A percentile compares a stretch with the other conserved stretches of the same genome.
phyloP scores from a whole-genome alignment of 2,113 vertebrate genomes.

The Rhineura floridana region DNA sequence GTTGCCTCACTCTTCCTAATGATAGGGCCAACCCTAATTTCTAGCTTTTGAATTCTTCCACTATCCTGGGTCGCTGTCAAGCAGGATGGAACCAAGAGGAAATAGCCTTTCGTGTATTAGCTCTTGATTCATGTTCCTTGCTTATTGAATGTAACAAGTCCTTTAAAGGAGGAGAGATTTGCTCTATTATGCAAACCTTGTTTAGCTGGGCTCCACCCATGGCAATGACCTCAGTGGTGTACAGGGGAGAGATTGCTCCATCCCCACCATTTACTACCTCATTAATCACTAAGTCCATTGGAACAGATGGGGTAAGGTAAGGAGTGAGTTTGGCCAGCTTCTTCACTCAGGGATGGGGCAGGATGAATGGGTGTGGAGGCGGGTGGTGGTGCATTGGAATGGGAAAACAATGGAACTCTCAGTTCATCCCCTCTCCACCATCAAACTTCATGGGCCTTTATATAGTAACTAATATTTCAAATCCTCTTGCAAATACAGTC shows the following conservation, averaged over 20 bases:
- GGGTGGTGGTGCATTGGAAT: not conserved
- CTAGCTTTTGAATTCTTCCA: too few species aligned
- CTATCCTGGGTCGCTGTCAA: too few species aligned
- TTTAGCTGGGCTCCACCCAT: not conserved
- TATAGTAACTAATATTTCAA: not conserved
- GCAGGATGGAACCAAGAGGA: too few species aligned
- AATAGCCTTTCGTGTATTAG: too few species aligned
- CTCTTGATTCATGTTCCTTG: too few species aligned
- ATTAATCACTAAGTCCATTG: too few species aligned
- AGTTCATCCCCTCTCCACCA: not conserved
- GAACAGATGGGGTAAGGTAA: not conserved
- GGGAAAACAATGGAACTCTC: not conserved
- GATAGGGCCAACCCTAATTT: too few species aligned
- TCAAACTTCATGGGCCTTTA: not conserved
- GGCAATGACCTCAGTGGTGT: not conserved
- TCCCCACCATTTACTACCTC: not conserved
- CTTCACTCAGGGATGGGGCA: not conserved
- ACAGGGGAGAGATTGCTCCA: not conserved
- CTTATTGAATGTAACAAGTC: too few species aligned
- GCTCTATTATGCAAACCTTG: not conserved
- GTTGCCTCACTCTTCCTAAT: too few species aligned
- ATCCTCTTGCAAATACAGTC: not conserved
- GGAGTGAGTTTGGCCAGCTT: not conserved
- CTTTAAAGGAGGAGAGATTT: not conserved
- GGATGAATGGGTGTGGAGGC: not conserved